These are phyloP conservation scores for Drosophila tristis DNA, from an alignment of 1,140 invertebrate genomes.

Conservation along the genomic window DNA sequence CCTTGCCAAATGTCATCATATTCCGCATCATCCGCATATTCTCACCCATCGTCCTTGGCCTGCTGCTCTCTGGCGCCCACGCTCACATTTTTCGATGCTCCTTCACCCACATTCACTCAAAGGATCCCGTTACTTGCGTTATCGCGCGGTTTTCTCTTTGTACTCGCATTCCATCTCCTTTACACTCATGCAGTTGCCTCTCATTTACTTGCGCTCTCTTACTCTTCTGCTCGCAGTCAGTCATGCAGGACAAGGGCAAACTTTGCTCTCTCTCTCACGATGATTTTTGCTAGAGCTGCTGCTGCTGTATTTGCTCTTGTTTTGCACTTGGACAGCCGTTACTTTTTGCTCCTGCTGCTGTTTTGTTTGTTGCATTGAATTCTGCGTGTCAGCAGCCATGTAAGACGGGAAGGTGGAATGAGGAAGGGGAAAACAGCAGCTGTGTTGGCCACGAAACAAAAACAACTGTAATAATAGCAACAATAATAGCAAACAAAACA, in stretches of 20 bases:
- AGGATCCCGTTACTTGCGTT: too few species aligned
- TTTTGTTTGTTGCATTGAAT: slow-evolving; percentile 67
- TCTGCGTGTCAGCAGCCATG: slow-evolving; percentile 68
- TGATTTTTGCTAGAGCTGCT: slow-evolving; percentile 36
- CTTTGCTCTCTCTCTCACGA: slow-evolving; percentile 48
- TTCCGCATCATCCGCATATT: not conserved
- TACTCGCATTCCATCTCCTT: too few species aligned
- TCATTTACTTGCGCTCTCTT: too few species aligned
- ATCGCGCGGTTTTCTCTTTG: not conserved
- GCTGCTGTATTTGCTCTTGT: slow-evolving; percentile 41
- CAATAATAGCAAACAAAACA: slow-evolving; percentile 69
- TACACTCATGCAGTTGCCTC: slow-evolving; percentile 1
- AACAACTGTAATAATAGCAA: slow-evolving; percentile 74
- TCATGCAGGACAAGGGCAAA: slow-evolving; percentile 56
- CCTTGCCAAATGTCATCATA: slow-evolving; percentile 9
- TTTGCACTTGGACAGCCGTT: slow-evolving; percentile 50
- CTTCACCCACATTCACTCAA: not conserved
- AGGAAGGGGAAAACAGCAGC: slow-evolving; percentile 23
- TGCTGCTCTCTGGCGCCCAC: too few species aligned
- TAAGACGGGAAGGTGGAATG: too few species aligned
- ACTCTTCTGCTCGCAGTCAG: slow-evolving; percentile 20
- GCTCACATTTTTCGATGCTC: slow-evolving; percentile 1
- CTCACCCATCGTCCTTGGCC: too few species aligned
- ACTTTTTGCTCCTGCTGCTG: slow-evolving; percentile 32
- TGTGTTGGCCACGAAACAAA: slow-evolving; percentile 69